phyloP scores from a whole-genome alignment of 1,140 invertebrate genomes.

The Aphis craccivora region DNA sequence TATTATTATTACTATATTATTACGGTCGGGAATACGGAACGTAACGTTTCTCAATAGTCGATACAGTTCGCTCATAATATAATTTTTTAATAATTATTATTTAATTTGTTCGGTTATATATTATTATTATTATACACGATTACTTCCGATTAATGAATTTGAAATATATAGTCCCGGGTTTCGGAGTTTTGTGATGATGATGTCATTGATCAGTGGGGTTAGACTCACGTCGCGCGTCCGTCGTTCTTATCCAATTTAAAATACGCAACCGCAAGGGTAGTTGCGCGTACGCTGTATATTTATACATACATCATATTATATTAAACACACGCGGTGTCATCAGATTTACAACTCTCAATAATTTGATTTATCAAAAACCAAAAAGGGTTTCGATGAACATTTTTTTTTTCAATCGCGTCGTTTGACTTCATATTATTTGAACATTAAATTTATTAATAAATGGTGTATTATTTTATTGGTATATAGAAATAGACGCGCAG shows the following conservation, averaged over 20 bases:
- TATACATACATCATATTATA: background rate
- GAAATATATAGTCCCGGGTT: background rate
- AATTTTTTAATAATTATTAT: background rate
- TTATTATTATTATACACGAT: background rate
- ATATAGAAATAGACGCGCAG: background rate
- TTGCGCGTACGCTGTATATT: background rate
- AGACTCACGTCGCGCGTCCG: background rate
- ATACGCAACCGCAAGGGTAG: background rate
- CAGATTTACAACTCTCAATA: slow-evolving; percentile 19
- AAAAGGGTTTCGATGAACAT: background rate
- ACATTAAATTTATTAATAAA: background rate
- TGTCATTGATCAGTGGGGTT: slow-evolving; percentile 39
- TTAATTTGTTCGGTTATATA: background rate
- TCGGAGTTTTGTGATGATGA: background rate
- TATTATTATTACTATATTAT: background rate
- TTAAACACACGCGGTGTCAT: slow-evolving; percentile 14
- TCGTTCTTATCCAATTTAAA: slow-evolving; percentile 18
- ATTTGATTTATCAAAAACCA: background rate
- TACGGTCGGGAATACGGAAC: background rate
- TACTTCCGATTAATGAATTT: slow-evolving; percentile 39
- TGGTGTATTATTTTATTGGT: background rate
- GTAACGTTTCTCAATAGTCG: background rate
- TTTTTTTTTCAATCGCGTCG: background rate
- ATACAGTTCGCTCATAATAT: background rate
- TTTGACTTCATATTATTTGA: slow-evolving; percentile 30